Conservation (phyloP, 92 coral and sea anemone genomes). For the Porites evermanni region DNA sequence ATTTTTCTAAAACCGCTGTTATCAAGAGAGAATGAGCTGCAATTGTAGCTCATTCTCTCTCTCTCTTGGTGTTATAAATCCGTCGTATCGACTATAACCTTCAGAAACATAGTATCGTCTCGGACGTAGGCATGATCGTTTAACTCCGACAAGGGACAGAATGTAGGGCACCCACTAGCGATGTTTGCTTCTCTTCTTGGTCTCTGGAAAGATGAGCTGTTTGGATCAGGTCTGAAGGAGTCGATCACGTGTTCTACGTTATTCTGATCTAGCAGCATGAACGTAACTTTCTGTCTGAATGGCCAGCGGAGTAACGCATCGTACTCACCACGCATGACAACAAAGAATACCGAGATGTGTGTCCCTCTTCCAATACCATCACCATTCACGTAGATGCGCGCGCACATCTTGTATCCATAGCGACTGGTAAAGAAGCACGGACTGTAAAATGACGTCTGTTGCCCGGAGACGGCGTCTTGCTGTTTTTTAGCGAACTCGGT, state of each 20-base stretch:
- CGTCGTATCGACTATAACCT: too few species aligned
- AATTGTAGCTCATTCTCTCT: too few species aligned
- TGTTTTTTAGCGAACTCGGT: too few species aligned
- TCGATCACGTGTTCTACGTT: conserved; percentile 80
- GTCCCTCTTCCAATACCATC: conserved; percentile 65
- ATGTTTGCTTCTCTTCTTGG: conserved; percentile 70
- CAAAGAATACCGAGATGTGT: conserved; percentile 61
- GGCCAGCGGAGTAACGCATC: conserved; percentile 89
- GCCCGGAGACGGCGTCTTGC: too few species aligned
- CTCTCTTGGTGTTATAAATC: too few species aligned
- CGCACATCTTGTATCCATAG: conserved; percentile 68
- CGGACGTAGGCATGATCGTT: too few species aligned
- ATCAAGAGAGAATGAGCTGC: too few species aligned
- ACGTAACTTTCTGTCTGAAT: conserved; percentile 82
- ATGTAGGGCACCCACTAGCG: too few species aligned
- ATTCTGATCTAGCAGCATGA: conserved; percentile 80
- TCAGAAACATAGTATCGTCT: too few species aligned
- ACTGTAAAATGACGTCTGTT: too few species aligned
- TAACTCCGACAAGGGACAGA: too few species aligned
- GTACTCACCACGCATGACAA: conserved; percentile 73
- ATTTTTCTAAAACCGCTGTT: too few species aligned
- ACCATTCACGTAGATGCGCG: conserved; percentile 62
- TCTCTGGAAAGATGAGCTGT: conserved; percentile 82
- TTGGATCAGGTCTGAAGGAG: conserved; percentile 85
- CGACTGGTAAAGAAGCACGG: conserved; percentile 23